These are phyloP conservation scores for Phenacoccus solenopsis DNA, from an alignment of 1,140 invertebrate species.

Conservation along the genomic window DNA sequence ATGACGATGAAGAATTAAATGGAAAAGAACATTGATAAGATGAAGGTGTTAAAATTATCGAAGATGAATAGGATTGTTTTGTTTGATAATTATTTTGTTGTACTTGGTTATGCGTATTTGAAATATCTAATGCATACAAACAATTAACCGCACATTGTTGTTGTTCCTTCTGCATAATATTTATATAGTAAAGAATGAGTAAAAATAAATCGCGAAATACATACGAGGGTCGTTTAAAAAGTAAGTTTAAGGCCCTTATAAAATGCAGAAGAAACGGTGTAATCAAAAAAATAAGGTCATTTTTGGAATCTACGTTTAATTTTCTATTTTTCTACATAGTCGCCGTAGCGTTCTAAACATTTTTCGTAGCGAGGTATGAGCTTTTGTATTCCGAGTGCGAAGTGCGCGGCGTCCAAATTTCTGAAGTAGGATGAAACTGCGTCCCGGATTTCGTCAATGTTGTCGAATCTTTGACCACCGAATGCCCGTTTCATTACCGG, in stretches of 20 bases:
- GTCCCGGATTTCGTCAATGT: constrained; percentile 4
- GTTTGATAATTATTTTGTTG: too few species aligned
- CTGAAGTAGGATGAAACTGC: constrained; percentile 10
- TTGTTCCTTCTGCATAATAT: too few species aligned
- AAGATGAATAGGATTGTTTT: too few species aligned
- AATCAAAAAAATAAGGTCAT: constrained; percentile 8
- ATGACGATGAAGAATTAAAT: too few species aligned
- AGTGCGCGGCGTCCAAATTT: neutral
- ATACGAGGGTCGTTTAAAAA: constrained; percentile 5
- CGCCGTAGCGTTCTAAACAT: constrained; percentile 11
- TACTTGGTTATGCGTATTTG: too few species aligned
- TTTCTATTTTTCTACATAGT: constrained; percentile 20
- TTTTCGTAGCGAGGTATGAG: neutral
- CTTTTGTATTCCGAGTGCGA: constrained; percentile 14
- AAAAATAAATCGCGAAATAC: too few species aligned
- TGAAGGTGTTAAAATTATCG: too few species aligned
- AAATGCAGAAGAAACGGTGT: neutral
- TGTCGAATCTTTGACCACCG: constrained; percentile 21
- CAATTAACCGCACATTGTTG: too few species aligned
- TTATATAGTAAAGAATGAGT: too few species aligned
- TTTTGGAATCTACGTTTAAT: neutral
- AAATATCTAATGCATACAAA: too few species aligned
- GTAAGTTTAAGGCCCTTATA: neutral
- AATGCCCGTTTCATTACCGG: constrained; percentile 22
- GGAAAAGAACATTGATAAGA: too few species aligned